phyloP scores from a whole-genome alignment of 1,140 invertebrate genomes.

The Drosophila kikkawai region DNA sequence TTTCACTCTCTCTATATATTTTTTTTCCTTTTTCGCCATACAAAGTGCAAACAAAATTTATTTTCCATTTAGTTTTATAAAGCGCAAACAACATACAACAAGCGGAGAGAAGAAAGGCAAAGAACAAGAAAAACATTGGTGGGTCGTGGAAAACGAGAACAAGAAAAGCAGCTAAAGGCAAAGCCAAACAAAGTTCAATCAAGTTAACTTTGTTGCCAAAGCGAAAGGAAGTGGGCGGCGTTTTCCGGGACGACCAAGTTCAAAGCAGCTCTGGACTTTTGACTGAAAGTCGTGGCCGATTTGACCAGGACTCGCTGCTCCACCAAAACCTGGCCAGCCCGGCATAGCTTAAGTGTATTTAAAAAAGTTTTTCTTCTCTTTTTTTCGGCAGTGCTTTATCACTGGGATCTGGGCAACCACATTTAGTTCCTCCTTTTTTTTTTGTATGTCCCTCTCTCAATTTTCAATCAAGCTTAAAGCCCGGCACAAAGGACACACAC shows the following conservation, averaged over 20 bases:
- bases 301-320: conserved; percentile 53
- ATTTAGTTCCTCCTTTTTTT: conserved; percentile 9
- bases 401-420: conserved; percentile 56
- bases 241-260: conserved; percentile 47
- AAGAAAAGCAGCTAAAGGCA: conserved; percentile 78
- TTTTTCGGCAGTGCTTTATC: conserved; percentile 53
- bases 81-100: conserved; percentile 68
- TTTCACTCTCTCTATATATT: conserved; percentile 12
- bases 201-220: conserved; percentile 82
- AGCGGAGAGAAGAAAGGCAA: conserved; percentile 35
- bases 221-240: conserved; percentile 43
- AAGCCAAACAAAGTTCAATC: conserved; percentile 84
- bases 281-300: conserved; percentile 74
- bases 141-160: conserved; percentile 24
- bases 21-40: conserved; percentile 48
- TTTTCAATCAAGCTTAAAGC: conserved; percentile 70
- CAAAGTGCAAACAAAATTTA: conserved; percentile 82
- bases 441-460: conserved; percentile 11
- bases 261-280: conserved; percentile 74
- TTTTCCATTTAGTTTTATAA: conserved; percentile 83
- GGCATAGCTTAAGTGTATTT: conserved; percentile 61
- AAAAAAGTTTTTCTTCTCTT: conserved; percentile 38
- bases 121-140: conserved; percentile 36
- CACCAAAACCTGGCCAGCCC: conserved; percentile 18
- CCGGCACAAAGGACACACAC: conserved; percentile 21